Conservation (phyloP, 2,888 invertebrate genomes). For the Volucella inanis region DNA sequence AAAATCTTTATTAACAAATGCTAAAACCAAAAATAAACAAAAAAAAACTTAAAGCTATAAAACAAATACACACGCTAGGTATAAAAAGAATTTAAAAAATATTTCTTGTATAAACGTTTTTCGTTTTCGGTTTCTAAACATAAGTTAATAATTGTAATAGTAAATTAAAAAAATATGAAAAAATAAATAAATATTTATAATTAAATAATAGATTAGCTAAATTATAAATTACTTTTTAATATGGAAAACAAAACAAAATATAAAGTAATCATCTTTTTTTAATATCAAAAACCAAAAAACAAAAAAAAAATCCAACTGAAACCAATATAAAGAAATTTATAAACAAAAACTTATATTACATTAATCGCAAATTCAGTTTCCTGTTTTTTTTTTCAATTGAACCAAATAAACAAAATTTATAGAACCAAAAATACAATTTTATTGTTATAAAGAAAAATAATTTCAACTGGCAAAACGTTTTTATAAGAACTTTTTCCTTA, state of each 20-base stretch:
- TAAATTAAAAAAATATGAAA: constrained; percentile 56
- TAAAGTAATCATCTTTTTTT: constrained; percentile 67
- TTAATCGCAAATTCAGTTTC: constrained; percentile 48
- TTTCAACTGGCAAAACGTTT: constrained; percentile 53
- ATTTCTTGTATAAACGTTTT: constrained; percentile 74
- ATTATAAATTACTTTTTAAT: constrained; percentile 74
- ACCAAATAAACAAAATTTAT: constrained; percentile 43
- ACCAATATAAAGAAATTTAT: constrained; percentile 35
- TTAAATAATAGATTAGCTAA: constrained; percentile 72
- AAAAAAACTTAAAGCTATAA: constrained; percentile 33
- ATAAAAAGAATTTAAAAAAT: constrained; percentile 32
- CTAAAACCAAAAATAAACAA: constrained; percentile 52
- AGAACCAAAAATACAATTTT: constrained; percentile 62
- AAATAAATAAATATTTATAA: constrained; percentile 46
- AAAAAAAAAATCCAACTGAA: constrained; percentile 30
- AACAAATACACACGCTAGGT: constrained; percentile 62
- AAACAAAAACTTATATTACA: constrained; percentile 24
- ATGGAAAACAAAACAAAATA: constrained; percentile 59
- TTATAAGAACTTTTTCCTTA: constrained; percentile 56
- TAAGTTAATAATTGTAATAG: constrained; percentile 65
- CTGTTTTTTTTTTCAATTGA: constrained; percentile 38
- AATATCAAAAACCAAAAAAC: constrained; percentile 65
- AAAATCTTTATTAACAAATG: constrained; percentile 59
- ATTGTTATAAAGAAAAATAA: constrained; percentile 59
- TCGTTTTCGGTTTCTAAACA: constrained; percentile 69